These are phyloP conservation scores for Oryzias woworae DNA, from an alignment of 2,113 vertebrate genomes.

Conservation along the genomic window DNA sequence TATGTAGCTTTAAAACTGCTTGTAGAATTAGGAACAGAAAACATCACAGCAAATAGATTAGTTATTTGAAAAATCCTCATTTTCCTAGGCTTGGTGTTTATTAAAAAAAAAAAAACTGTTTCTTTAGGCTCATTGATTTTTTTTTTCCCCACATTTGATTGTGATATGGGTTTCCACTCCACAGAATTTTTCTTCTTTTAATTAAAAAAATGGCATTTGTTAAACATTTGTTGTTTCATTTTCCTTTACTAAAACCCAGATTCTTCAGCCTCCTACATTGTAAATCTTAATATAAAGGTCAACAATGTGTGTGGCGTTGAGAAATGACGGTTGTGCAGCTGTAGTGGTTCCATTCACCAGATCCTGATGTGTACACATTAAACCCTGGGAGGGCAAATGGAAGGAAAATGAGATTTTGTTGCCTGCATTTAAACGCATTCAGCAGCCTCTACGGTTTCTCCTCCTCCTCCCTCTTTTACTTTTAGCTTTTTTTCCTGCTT, in stretches of 20 bases:
- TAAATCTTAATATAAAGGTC: slow-evolving; percentile 27
- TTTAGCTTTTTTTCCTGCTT: background rate
- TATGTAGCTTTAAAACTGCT: too few relatives aligned
- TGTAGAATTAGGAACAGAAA: too few relatives aligned
- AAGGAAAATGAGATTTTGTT: slow-evolving; percentile 26
- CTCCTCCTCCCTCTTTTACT: background rate
- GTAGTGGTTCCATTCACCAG: background rate
- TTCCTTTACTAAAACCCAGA: slow-evolving; percentile 28
- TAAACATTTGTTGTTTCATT: slow-evolving; percentile 26
- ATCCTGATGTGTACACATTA: slow-evolving; percentile 1
- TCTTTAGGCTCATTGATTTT: background rate
- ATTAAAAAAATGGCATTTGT: slow-evolving; percentile 2
- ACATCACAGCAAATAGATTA: too few relatives aligned
- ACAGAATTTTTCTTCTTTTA: background rate
- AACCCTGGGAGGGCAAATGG: slow-evolving; percentile 49
- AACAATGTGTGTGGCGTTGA: slow-evolving; percentile 41
- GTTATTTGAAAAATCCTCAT: background rate
- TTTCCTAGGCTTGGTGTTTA: background rate
- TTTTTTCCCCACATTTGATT: background rate
- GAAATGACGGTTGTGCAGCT: slow-evolving; percentile 39
- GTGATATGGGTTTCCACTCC: background rate
- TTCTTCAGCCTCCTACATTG: background rate
- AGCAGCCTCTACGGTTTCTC: background rate
- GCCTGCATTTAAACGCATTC: slow-evolving; percentile 28
- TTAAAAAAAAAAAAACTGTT: background rate